A percentile compares a stretch with the other conserved stretches of the same genome.
Conservation (phyloP, 1,140 invertebrate genomes). For the Rhynchophorus ferrugineus region DNA sequence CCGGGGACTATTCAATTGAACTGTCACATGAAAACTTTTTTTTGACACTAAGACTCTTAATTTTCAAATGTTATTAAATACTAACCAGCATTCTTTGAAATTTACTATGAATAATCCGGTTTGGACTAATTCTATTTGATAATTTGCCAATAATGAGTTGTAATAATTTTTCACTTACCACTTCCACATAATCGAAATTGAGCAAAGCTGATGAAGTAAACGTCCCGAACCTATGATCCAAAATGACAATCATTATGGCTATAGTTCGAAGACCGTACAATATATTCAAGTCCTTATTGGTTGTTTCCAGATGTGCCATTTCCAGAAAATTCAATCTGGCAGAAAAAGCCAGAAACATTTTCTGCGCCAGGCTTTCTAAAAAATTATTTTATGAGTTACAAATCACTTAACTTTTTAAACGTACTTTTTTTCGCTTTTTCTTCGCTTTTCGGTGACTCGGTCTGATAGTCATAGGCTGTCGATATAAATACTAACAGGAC, state of each 20-base stretch:
- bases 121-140: too few relatives aligned
- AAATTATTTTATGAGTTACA: too few relatives aligned
- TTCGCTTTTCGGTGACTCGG: slow-evolving; percentile 14
- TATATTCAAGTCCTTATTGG: slow-evolving; percentile 41
- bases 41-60: too few relatives aligned
- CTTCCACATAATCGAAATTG: slow-evolving; percentile 46
- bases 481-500: slow-evolving; percentile 27
- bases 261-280: slow-evolving; percentile 48
- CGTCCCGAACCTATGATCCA: slow-evolving; percentile 46
- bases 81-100: too few relatives aligned
- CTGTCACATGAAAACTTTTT: too few relatives aligned
- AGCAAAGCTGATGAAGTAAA: slow-evolving; percentile 45
- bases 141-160: not conserved
- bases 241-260: slow-evolving; percentile 45
- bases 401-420: too few relatives aligned
- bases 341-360: slow-evolving; percentile 43
- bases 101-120: too few relatives aligned
- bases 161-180: slow-evolving; percentile 33
- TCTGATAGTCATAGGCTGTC: slow-evolving; percentile 30
- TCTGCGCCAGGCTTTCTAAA: slow-evolving; percentile 27
- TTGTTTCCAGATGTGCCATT: slow-evolving; percentile 39
- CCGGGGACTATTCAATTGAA: too few relatives aligned
- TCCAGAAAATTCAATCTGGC: slow-evolving; percentile 41
- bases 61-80: too few relatives aligned
- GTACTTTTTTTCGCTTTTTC: slow-evolving; percentile 31